phyloP scores from a whole-genome alignment of 2,888 invertebrate species.

The Phortica okadai region DNA sequence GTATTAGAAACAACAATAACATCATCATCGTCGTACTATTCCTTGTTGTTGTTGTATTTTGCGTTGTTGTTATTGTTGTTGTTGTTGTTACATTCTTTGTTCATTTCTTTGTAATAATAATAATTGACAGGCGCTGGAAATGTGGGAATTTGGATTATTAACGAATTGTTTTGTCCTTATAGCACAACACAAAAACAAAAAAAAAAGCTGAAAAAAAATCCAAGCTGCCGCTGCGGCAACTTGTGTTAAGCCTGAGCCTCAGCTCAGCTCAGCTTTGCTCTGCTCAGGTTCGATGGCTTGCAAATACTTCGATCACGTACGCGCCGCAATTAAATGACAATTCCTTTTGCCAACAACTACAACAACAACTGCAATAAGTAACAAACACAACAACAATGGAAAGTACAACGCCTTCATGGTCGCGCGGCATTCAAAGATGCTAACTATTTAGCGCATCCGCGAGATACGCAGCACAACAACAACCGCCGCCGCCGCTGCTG shows the following conservation, averaged over 20 bases:
- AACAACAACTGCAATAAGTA: constrained; percentile 36
- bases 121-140: constrained; percentile 66
- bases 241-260: no score
- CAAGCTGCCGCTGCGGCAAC: not conserved
- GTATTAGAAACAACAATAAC: not conserved
- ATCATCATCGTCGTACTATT: not conserved
- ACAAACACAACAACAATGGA: constrained; percentile 2
- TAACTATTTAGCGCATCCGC: constrained; percentile 68
- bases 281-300: constrained; percentile 45
- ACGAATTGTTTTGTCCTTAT: constrained; percentile 63
- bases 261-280: not conserved
- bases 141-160: constrained; percentile 71
- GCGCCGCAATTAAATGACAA: constrained; percentile 76
- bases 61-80: constrained; percentile 21
- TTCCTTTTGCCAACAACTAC: constrained; percentile 52
- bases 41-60: constrained; percentile 14
- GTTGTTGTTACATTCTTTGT: constrained; percentile 27
- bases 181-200: constrained; percentile 44
- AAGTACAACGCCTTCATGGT: constrained; percentile 9
- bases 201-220: constrained; percentile 1
- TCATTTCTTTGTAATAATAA: constrained; percentile 63
- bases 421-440: constrained; percentile 56
- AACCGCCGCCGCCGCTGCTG: constrained; percentile 40
- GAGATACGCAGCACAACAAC: constrained; percentile 25
- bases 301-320: constrained; percentile 74